Conservation (phyloP, 1,140 invertebrate species). For the Megathymus violae region DNA sequence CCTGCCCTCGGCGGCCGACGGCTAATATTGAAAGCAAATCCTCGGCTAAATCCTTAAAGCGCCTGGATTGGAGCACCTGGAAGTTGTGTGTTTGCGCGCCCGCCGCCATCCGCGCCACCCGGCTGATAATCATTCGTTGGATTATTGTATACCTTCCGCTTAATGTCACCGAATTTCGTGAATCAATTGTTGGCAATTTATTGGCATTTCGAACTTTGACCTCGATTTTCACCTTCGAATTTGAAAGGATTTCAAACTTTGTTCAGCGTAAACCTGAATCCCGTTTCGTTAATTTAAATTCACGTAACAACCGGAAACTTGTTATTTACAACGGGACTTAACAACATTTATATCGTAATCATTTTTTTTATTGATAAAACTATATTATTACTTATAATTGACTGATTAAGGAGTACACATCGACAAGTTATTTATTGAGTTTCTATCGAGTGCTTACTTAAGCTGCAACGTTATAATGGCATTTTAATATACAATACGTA, state of each 20-base stretch:
- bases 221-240: conserved; percentile 52
- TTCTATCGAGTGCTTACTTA: too few relatives aligned
- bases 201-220: conserved; percentile 61
- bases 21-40: conserved; percentile 85
- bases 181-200: conserved; percentile 76
- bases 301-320: neutral
- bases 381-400: too few relatives aligned
- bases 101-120: conserved; percentile 49
- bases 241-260: conserved; percentile 52
- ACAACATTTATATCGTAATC: neutral
- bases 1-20: conserved; percentile 72
- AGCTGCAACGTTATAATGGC: too few relatives aligned
- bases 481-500: too few relatives aligned
- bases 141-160: conserved; percentile 80
- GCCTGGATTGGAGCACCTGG: conserved; percentile 81
- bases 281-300: neutral
- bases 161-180: conserved; percentile 70
- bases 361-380: too few relatives aligned
- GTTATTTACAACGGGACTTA: neutral
- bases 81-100: conserved; percentile 76
- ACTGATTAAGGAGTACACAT: too few relatives aligned
- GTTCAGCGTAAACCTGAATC: conserved; percentile 9
- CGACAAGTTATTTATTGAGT: too few relatives aligned
- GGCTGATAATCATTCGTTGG: conserved; percentile 77
- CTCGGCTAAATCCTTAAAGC: conserved; percentile 84